Evolutionary conservation across 2,797 vertebrate species (phyloP).

Genomic region (Clarias laeviceps): DNA sequence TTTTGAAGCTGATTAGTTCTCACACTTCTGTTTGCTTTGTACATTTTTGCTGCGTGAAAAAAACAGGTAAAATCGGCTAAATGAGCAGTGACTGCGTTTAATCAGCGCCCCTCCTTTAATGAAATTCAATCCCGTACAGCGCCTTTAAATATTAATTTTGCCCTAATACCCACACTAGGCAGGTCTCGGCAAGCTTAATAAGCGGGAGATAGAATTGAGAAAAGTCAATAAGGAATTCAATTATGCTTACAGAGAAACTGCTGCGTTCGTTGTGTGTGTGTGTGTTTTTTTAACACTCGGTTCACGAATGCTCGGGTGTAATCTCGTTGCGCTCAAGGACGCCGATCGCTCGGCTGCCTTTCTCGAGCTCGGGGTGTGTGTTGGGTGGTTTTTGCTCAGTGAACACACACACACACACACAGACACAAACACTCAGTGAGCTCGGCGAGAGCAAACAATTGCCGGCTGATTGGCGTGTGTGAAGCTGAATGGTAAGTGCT

Average conservation of each 20-base stretch:
- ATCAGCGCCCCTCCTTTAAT: conserved; percentile 73
- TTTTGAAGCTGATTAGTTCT: conserved; percentile 61
- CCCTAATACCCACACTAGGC: conserved; percentile 74
- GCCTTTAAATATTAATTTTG: conserved; percentile 78
- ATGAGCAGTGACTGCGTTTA: conserved; percentile 71
- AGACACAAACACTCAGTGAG: neutral
- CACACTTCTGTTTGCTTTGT: conserved; percentile 61
- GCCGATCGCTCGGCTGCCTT: conserved; percentile 15
- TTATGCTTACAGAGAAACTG: conserved; percentile 71
- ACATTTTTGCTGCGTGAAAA: conserved; percentile 58
- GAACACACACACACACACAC: neutral
- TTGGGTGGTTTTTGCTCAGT: conserved; percentile 8
- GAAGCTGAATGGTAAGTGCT: conserved; percentile 24
- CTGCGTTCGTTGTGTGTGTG: conserved; percentile 50
- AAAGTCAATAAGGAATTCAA: conserved; percentile 80
- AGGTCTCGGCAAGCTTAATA: conserved; percentile 74
- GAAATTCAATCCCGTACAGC: conserved; percentile 69
- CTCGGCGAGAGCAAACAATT: conserved; percentile 3
- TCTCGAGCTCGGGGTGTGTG: neutral
- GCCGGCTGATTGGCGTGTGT: neutral
- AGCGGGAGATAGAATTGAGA: conserved; percentile 76
- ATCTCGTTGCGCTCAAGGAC: conserved; percentile 66
- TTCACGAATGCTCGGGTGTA: conserved; percentile 29
- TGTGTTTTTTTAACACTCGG: conserved; percentile 41
- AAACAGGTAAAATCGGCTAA: conserved; percentile 63